Evolutionary conservation across 1,140 invertebrate species (phyloP), one percentile per base, ranked within the genome.

Genomic region (Macrobrachium nipponense): DNA sequence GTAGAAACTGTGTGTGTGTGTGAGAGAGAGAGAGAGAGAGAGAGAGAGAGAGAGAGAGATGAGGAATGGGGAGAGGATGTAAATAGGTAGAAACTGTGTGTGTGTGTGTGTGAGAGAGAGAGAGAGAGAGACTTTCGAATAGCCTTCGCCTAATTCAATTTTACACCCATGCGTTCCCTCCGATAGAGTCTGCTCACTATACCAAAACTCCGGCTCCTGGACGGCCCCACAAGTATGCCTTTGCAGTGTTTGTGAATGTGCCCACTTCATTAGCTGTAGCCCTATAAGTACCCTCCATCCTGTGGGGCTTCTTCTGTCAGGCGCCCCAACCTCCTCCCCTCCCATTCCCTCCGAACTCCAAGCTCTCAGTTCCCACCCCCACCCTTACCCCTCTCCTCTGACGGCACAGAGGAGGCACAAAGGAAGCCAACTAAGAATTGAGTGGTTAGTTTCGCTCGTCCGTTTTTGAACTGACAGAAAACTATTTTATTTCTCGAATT

Each of bases 21-120:
- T n/a, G n/a, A n/a, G 17, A 20, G 70, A 43, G 27, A 80, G 79
- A 51, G 62, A 80, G 60, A 68, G 62, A 80, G 62, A 44, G 62
- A 64, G 62, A 80, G 36, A 80, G 79, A 64, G 61, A 80, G 79
- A 44, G 60, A 62, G 78, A 23, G 59, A 0, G 44, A 6, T 59
- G 51, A 61, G n/a, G 23, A 7, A n/a, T 6, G 20, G 0, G 15
- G 17, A 14, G 7, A 72, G 20, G 14, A 2, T 23, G 68, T 14
- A 14, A 23, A 72, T 18, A 36, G 14, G 36, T 12, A 72, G 20
- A 72, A 36, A 20, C 14, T 14, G 68, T 23, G 68, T 14, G 20
- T 23, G 20, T 23, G 68, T 23, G 20, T 12, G 14, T 43, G n/a
- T 70, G 68, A 58, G 27, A n/a, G 61, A 62, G 73, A 77, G 60